Conservation (phyloP, 2,888 invertebrate species). For the Adelognathus sp. region DNA sequence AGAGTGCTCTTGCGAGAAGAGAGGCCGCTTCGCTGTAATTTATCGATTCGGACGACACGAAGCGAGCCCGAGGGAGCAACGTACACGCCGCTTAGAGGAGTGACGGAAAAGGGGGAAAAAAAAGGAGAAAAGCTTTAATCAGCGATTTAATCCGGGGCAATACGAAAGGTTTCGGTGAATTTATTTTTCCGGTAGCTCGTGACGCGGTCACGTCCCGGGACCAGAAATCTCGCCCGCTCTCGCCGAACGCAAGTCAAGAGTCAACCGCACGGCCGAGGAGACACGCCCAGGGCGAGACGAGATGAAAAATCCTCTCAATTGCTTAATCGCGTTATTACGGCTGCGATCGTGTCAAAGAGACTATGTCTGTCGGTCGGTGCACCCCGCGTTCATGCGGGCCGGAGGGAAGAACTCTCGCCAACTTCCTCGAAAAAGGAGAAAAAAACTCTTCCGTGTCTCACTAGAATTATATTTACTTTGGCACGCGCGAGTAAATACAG, state of each 20-base stretch:
- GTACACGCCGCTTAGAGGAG: slow-evolving; percentile 41
- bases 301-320: slow-evolving; percentile 71
- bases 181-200: slow-evolving; percentile 76
- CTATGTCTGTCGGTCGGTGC: slow-evolving; percentile 26
- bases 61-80: slow-evolving; percentile 40
- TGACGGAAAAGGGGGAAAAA: slow-evolving; percentile 31
- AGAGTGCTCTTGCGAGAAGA: slow-evolving; percentile 55
- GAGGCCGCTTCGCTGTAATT: slow-evolving; percentile 60
- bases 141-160: slow-evolving; percentile 77
- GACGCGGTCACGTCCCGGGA: slow-evolving; percentile 60
- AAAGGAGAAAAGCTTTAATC: slow-evolving; percentile 73
- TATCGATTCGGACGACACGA: slow-evolving; percentile 71
- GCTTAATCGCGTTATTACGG: slow-evolving; percentile 78
- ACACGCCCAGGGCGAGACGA: slow-evolving; percentile 59
- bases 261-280: slow-evolving; percentile 28
- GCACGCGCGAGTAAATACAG: not conserved
- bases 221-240: slow-evolving; percentile 1
- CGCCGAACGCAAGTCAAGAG: not conserved
- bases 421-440: not conserved
- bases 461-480: not conserved
- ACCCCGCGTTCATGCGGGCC: slow-evolving; percentile 9
- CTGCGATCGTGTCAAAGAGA: slow-evolving; percentile 75
- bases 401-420: not conserved
- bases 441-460: not conserved
- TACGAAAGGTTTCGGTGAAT: slow-evolving; percentile 73